phyloP scores from a whole-genome alignment of 2,888 invertebrate species.

The Miltochrista miniata region DNA sequence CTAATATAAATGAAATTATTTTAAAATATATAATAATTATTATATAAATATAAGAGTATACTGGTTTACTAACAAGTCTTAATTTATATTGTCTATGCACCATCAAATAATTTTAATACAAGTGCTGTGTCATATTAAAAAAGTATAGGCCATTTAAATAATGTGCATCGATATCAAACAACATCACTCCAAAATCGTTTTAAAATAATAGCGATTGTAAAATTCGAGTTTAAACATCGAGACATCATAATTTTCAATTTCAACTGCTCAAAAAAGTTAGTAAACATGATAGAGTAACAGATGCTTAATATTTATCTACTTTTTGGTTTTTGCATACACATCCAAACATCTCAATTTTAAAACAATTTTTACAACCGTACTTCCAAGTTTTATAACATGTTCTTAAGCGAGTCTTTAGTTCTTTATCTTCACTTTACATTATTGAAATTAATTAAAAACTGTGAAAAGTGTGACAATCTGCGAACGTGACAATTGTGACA shows the following conservation, averaged over 20 bases:
- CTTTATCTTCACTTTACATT: slow-evolving; percentile 20
- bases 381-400: too few species aligned
- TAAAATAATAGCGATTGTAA: slow-evolving; percentile 41
- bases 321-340: slow-evolving; percentile 36
- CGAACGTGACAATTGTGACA: too few species aligned
- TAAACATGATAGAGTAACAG: slow-evolving; percentile 37
- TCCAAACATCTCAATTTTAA: too few species aligned
- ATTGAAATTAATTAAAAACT: slow-evolving; percentile 16
- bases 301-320: slow-evolving; percentile 30
- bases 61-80: neutral
- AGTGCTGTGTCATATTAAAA: neutral
- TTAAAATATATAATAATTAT: neutral
- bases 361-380: too few species aligned
- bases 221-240: slow-evolving; percentile 56
- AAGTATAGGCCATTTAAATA: slow-evolving; percentile 15
- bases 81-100: slow-evolving; percentile 19
- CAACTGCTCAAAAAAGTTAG: slow-evolving; percentile 31
- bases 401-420: too few species aligned
- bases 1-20: neutral
- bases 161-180: slow-evolving; percentile 28
- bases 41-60: neutral
- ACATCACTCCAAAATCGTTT: slow-evolving; percentile 39
- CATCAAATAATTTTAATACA: slow-evolving; percentile 10
- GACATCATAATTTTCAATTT: slow-evolving; percentile 26
- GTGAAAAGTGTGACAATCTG: neutral